Conservation (phyloP, 2,888 invertebrate species). For the Bedellia somnulentella region DNA sequence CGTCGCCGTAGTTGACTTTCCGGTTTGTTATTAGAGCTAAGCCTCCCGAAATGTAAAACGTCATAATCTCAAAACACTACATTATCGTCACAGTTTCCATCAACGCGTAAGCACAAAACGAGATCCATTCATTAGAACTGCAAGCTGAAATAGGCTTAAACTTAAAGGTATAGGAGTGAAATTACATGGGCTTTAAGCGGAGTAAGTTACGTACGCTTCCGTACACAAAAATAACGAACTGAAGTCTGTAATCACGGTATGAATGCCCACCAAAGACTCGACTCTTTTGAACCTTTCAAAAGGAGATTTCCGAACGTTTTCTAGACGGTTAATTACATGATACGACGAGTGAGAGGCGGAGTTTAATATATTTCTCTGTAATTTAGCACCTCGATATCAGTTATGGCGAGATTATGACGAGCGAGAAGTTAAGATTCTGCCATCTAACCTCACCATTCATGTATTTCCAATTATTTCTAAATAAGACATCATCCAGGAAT, state of each 20-base stretch:
- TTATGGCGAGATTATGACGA: too few species aligned
- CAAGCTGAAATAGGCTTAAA: conserved; percentile 8
- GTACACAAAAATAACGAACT: conserved; percentile 60
- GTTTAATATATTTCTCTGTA: too few species aligned
- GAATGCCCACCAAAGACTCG: conserved; percentile 23
- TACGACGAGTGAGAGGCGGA: conserved; percentile 19
- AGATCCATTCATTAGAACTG: neutral
- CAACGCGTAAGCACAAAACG: neutral
- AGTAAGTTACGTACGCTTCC: conserved; percentile 42
- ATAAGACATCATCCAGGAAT: too few species aligned
- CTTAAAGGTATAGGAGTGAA: conserved; percentile 14
- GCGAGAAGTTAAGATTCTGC: too few species aligned
- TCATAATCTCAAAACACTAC: conserved; percentile 2
- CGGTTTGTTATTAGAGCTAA: too few species aligned
- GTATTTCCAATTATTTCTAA: too few species aligned
- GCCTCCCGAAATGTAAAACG: neutral
- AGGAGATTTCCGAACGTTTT: conserved; percentile 30
- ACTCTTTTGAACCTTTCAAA: conserved; percentile 42
- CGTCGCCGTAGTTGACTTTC: too few species aligned
- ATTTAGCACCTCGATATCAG: too few species aligned
- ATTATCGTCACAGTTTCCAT: conserved; percentile 1
- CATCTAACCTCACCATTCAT: too few species aligned
- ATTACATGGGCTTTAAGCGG: conserved; percentile 11
- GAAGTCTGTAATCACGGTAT: conserved; percentile 40
- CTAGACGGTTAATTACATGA: conserved; percentile 40